phyloP scores from a whole-genome alignment of 1,140 invertebrate species.

The Mesaphorura yosii region DNA sequence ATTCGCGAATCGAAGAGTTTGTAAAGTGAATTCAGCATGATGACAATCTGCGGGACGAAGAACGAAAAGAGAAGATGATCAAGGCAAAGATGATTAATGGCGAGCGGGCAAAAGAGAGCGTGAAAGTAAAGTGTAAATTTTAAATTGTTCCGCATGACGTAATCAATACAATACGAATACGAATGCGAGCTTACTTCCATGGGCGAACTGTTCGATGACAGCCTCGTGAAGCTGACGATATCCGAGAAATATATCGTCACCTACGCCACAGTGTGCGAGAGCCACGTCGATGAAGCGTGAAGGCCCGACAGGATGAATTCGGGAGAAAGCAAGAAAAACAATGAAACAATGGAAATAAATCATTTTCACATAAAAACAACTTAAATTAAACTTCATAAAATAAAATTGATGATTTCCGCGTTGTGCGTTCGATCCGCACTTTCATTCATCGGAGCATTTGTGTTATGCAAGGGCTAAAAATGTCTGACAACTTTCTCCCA shows the following conservation, averaged over 20 bases:
- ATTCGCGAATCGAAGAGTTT: slow-evolving; percentile 39
- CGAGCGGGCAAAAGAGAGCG: not conserved
- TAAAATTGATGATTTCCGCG: not conserved
- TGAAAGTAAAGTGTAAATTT: not conserved
- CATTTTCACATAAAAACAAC: not conserved
- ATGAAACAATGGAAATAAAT: not conserved
- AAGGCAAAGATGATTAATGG: not conserved
- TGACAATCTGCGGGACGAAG: slow-evolving; percentile 34
- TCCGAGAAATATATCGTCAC: slow-evolving; percentile 41
- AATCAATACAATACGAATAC: not conserved
- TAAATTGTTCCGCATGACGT: not conserved
- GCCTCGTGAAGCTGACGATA: slow-evolving; percentile 38
- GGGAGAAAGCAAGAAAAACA: not conserved
- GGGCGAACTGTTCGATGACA: slow-evolving; percentile 37
- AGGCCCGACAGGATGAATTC: slow-evolving; percentile 27
- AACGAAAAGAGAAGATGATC: slow-evolving; percentile 3
- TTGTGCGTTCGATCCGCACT: not conserved
- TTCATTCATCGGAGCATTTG: no score
- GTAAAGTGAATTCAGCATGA: slow-evolving; percentile 39
- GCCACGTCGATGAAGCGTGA: no score
- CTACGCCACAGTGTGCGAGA: no score
- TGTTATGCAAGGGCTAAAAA: no score
- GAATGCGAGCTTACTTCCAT: slow-evolving; percentile 34
- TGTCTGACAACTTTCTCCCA: no score
- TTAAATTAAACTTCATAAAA: not conserved